Base-by-base conservation (phyloP, 2,888 invertebrate genomes). In the Zaprionus obscuricornis region DNA sequence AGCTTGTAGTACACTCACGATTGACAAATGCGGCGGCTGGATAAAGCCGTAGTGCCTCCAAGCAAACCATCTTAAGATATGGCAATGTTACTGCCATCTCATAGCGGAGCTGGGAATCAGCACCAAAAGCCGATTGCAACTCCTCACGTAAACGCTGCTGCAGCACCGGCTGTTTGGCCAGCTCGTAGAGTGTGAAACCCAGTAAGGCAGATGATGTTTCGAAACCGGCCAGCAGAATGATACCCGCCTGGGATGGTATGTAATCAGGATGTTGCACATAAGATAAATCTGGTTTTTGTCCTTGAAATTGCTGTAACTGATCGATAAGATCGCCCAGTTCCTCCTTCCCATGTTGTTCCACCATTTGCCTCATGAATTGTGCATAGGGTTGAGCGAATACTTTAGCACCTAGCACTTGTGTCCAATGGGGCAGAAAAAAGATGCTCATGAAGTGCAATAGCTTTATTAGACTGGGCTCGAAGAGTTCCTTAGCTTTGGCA, bases 251-350 rank as follows among this genome's bases (percentile, higher is more conserved):
- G 2, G 89, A 85, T 6, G 87, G 69, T 20, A 89, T 73, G 24
- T 86, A 82, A 40, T 89, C 89, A 1, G 77, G 45, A 37, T 87
- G 79, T 8, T 84, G 76, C 0, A 47, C 55, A 29, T 75, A 79
- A 31, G 79, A 81, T 5, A 11, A n/a, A 2, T 11, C 6, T 0
- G 78, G 39, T 3, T 42, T 55, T 1, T 13, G 37, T 68, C 64
- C 4, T 39, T 85, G 89, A 6, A 92, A 58, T 14, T 89, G 86
- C 36, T 90, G 66, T 11, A 92, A 68, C 10, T 91, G 70, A 49
- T 91, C 91, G 4, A 92, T 86, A 1, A 92, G 88, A 75, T 92
- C 92, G 10, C 88, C 86, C 3, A 59, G 46, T 7, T 31, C 22
- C 0, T 3, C 6, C 5, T 43, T 34, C 3, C 43, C 3, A 0